phyloP scores from a whole-genome alignment of 2,888 invertebrate genomes.

The Saturnia pavonia region DNA sequence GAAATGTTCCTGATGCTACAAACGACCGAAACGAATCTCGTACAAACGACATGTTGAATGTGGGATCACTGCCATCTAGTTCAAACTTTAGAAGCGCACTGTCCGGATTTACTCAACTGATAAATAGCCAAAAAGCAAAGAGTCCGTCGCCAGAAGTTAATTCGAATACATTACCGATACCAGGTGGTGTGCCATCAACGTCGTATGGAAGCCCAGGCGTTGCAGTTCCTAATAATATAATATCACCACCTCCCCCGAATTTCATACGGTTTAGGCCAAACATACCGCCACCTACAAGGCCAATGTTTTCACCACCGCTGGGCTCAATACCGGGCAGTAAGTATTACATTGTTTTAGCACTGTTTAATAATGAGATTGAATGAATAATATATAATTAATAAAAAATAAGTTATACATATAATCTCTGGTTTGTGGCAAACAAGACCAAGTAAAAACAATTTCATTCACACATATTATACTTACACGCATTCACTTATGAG shows the following conservation, averaged over 20 bases:
- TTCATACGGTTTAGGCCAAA: not conserved
- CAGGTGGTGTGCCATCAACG: not conserved
- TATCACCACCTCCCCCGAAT: not conserved
- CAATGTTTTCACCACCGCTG: not conserved
- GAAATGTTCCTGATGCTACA: not conserved
- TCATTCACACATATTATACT: too few relatives aligned
- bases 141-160: constrained; percentile 8
- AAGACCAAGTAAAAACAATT: too few relatives aligned
- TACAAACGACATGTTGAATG: not conserved
- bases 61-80: not conserved
- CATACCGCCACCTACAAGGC: not conserved
- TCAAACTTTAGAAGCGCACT: not conserved
- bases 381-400: too few relatives aligned
- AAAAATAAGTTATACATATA: too few relatives aligned
- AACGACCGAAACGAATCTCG: not conserved
- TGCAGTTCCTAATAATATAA: not conserved
- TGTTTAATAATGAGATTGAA: not conserved
- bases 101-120: not conserved
- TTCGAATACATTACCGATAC: not conserved
- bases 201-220: not conserved
- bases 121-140: not conserved
- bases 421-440: too few relatives aligned
- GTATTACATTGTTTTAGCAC: not conserved
- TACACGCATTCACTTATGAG: too few relatives aligned
- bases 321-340: not conserved